Percentiles rank a stretch among this genome's conserved stretches.
phyloP scores from a whole-genome alignment of 2,113 vertebrate genomes.

The Psephotus haematonotus region DNA sequence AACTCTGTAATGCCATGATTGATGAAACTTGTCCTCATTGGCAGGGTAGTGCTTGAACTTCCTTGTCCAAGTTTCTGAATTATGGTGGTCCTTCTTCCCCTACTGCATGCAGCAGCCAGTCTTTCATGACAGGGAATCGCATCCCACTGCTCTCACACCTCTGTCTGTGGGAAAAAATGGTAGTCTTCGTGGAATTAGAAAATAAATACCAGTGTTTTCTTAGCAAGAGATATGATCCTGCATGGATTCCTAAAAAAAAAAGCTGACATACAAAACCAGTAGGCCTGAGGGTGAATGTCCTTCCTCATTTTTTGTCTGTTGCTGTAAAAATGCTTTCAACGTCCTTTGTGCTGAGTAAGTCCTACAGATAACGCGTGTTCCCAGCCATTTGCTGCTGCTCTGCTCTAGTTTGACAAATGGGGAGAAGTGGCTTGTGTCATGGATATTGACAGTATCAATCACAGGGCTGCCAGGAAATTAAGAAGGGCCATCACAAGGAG shows the following conservation, averaged over 20 bases:
- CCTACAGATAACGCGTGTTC: background rate
- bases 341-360: background rate
- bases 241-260: background rate
- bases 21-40: background rate
- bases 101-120: background rate
- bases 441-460: slow-evolving; percentile 47
- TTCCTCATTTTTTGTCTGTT: background rate
- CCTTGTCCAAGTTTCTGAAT: background rate
- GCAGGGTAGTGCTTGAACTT: background rate
- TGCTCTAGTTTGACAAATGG: slow-evolving; percentile 28
- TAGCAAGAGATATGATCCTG: background rate
- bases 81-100: background rate
- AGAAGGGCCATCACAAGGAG: background rate
- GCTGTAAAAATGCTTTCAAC: background rate
- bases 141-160: background rate
- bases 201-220: background rate
- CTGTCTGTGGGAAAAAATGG: background rate
- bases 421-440: slow-evolving; percentile 22
- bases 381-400: background rate
- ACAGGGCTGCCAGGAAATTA: slow-evolving; percentile 21
- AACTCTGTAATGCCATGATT: background rate
- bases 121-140: background rate
- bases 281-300: background rate
- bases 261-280: background rate
- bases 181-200: background rate